A percentile compares a stretch with the other conserved stretches of the same genome.
phyloP scores from a whole-genome alignment of 2,113 vertebrate genomes.

The Gnathonemus longibarbis region DNA sequence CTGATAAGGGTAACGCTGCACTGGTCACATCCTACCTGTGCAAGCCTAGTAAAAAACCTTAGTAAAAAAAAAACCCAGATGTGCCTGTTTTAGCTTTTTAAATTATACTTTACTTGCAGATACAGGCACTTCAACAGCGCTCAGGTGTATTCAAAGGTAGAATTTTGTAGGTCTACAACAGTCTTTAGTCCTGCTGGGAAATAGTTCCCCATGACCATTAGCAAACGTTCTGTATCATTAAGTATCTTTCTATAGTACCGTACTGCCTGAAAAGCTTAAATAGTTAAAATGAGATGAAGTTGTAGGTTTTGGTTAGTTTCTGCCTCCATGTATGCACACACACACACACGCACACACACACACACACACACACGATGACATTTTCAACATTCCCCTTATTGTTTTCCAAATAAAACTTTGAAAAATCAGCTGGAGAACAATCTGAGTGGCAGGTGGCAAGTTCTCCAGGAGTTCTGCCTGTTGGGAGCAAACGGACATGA shows the following conservation, averaged over 20 bases:
- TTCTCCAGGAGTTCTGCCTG: slow-evolving; percentile 55
- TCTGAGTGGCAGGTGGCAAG: slow-evolving; percentile 39
- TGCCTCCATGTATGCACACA: slow-evolving; percentile 5
- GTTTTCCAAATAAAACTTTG: slow-evolving; percentile 50
- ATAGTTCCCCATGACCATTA: neutral
- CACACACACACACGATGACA: slow-evolving; percentile 30
- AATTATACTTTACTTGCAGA: neutral
- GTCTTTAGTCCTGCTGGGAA: neutral
- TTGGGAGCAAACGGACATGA: slow-evolving; percentile 44
- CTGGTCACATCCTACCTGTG: neutral
- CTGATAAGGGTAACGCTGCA: neutral
- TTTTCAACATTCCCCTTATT: slow-evolving; percentile 21
- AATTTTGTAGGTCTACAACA: neutral
- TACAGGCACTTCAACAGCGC: neutral
- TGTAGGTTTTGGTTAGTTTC: slow-evolving; percentile 23
- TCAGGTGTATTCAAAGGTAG: neutral
- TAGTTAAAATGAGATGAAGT: slow-evolving; percentile 5
- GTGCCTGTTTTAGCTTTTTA: neutral
- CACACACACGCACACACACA: neutral
- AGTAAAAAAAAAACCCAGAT: neutral
- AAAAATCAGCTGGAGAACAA: slow-evolving; percentile 46
- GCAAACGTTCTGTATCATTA: neutral
- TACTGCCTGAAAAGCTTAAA: neutral
- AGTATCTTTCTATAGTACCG: neutral
- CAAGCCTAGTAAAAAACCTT: neutral